These are phyloP conservation scores for Dromius quadrimaculatus DNA, from an alignment of 2,888 invertebrate species.

Conservation along the genomic window DNA sequence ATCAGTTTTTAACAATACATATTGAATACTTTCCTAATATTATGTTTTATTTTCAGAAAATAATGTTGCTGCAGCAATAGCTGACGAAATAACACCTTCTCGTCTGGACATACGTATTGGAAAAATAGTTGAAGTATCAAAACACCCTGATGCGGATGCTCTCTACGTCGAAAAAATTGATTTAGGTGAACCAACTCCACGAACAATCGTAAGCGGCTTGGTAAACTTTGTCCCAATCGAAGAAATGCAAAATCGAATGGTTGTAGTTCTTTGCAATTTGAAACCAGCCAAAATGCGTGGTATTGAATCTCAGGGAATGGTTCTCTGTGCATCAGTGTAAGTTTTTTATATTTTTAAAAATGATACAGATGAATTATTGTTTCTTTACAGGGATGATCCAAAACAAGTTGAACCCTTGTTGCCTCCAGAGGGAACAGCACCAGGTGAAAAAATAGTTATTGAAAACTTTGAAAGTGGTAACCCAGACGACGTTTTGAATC, in stretches of 20 bases:
- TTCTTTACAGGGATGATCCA: constrained; percentile 74
- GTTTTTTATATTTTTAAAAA: constrained; percentile 56
- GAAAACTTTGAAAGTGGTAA: constrained; percentile 84
- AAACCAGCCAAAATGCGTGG: constrained; percentile 98
- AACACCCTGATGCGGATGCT: constrained; percentile 93
- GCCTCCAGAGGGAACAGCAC: constrained; percentile 79
- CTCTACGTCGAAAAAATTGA: constrained; percentile 95
- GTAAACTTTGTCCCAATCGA: constrained; percentile 92
- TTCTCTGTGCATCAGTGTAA: constrained; percentile 88
- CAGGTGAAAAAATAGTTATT: constrained; percentile 86
- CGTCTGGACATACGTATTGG: constrained; percentile 90
- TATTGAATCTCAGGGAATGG: constrained; percentile 92
- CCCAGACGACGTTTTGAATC: constrained; percentile 89
- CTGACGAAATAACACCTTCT: constrained; percentile 77
- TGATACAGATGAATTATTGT: neutral
- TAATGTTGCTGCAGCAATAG: constrained; percentile 60
- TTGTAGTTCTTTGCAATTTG: constrained; percentile 94
- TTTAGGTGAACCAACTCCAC: constrained; percentile 80
- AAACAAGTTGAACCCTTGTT: constrained; percentile 87
- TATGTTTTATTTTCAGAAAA: constrained; percentile 54
- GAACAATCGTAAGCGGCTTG: constrained; percentile 87
- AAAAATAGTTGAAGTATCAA: constrained; percentile 83
- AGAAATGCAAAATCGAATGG: constrained; percentile 89
- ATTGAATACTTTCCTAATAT: neutral
- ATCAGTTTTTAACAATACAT: neutral